These are phyloP conservation scores for Morpho helenor DNA, from an alignment of 2,888 invertebrate genomes.

Conservation along the genomic window DNA sequence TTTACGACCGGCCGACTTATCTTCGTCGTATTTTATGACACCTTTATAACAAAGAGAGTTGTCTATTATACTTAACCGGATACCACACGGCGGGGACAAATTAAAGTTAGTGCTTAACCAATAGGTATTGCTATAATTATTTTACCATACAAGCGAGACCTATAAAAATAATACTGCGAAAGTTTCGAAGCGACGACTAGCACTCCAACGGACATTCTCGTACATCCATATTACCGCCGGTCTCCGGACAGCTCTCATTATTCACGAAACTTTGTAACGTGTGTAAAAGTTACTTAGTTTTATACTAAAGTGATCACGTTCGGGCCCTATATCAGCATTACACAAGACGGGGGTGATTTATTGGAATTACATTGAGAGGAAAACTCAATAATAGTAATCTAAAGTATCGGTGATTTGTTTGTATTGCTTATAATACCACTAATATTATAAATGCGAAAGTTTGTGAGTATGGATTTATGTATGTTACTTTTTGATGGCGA, in stretches of 20 bases:
- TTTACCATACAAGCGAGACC: not conserved
- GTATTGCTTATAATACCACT: too few relatives aligned
- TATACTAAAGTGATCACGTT: constrained; percentile 36
- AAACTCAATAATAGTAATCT: not conserved
- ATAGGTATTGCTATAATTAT: not conserved
- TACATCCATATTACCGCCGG: constrained; percentile 9
- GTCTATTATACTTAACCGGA: too few relatives aligned
- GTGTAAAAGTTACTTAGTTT: constrained; percentile 18
- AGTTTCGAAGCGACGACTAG: constrained; percentile 1
- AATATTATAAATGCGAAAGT: too few relatives aligned
- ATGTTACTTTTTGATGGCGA: too few relatives aligned
- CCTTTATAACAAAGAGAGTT: too few relatives aligned
- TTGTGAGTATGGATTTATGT: too few relatives aligned
- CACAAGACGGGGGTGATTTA: constrained; percentile 32
- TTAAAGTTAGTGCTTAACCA: too few relatives aligned
- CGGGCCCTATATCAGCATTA: constrained; percentile 35
- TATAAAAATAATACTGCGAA: not conserved
- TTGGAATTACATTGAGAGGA: constrained; percentile 28
- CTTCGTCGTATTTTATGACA: too few relatives aligned
- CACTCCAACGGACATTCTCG: not conserved
- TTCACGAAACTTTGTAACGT: constrained; percentile 17
- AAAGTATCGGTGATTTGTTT: too few relatives aligned
- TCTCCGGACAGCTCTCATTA: constrained; percentile 7
- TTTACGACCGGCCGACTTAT: too few relatives aligned
- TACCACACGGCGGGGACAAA: too few relatives aligned